A percentile compares a stretch with the other conserved stretches of the same genome.
phyloP scores from a whole-genome alignment of 2,797 vertebrate genomes.

The Hoplostethus mediterraneus region DNA sequence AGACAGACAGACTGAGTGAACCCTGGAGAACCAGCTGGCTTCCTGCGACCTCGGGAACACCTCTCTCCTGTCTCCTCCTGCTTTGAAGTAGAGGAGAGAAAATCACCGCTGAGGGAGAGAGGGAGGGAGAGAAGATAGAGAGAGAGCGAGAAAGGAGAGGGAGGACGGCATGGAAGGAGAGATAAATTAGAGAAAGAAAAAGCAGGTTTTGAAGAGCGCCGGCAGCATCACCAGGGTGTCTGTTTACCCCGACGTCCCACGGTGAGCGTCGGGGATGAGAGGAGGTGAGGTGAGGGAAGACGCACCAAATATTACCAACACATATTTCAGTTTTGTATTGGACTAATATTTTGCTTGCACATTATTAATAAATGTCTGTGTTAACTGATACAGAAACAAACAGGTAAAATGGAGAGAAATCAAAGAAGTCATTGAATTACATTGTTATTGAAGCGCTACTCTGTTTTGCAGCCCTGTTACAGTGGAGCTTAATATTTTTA shows the following conservation, averaged over 20 bases:
- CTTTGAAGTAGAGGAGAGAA: slow-evolving; percentile 19
- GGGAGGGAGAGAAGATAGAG: background rate
- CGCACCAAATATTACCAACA: no score
- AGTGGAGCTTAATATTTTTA: no score
- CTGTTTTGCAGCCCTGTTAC: no score
- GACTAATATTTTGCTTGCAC: background rate
- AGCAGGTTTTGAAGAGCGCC: background rate
- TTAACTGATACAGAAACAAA: background rate
- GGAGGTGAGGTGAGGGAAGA: background rate
- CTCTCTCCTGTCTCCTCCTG: slow-evolving; percentile 14
- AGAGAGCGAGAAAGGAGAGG: no score
- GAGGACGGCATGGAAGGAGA: no score
- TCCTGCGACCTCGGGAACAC: slow-evolving; percentile 18
- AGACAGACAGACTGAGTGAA: no score
- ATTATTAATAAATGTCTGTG: background rate
- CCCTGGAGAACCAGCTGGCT: slow-evolving; percentile 3
- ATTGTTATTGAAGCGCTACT: no score
- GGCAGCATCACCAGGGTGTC: background rate
- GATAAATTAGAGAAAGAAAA: slow-evolving; percentile 1
- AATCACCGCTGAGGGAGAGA: slow-evolving; percentile 3
- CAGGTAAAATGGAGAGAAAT: background rate
- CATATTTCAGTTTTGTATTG: no score
- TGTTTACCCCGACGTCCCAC: background rate
- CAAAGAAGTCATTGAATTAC: background rate
- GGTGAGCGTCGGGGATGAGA: slow-evolving; percentile 6